Base-by-base conservation (phyloP, 2,113 vertebrate species). In the Notothenia coriiceps region DNA sequence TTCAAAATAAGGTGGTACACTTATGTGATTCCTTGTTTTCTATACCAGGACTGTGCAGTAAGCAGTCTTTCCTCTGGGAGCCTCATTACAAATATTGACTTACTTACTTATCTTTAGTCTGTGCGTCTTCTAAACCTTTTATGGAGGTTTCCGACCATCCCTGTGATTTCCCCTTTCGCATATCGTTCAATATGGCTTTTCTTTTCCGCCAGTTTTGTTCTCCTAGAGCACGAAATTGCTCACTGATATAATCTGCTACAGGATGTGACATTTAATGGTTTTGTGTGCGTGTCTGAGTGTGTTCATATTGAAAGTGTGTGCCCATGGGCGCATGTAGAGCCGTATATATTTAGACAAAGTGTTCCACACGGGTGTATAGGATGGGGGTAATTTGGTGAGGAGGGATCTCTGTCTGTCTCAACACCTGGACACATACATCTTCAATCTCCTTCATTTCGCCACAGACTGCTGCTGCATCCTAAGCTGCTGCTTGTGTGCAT, bases 351-450 rank as follows among this genome's bases (percentile, higher is more conserved):
- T 77, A 84, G 79, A 85, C 62, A 72, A 80, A 85, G 80, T 81
- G 77, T 88, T 87, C 79, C 22, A 63, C 80, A 62, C 22, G 76
- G 70, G 63, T 68, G 67, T 63, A 51, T 70, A 60, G 78, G 49
- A 87, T 74, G 76, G 57, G 74, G 69, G 85, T 92, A 89, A 93
- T 92, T 92, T 89, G 84, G 77, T 80, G 80, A 79, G 55, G 84
- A 87, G 52, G 83, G 77, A 80, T 87, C 69, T 87, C 78, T 91
- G 91, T 93, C 92, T 81, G 49, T 87, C 85, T 87, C 88, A 86
- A 93, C 94, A 91, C 82, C 78, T 90, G 79, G 35, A 70, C 85
- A 80, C 88, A 92, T 93, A 88, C 83, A 92, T 94, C 92, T 93
- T 93, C 90, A 89, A 85, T 94, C 89, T 89, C 75, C 83, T 90